These are phyloP conservation scores for Sebastes baramenuke DNA, from an alignment of 2,797 vertebrate genomes.

Conservation along the genomic window DNA sequence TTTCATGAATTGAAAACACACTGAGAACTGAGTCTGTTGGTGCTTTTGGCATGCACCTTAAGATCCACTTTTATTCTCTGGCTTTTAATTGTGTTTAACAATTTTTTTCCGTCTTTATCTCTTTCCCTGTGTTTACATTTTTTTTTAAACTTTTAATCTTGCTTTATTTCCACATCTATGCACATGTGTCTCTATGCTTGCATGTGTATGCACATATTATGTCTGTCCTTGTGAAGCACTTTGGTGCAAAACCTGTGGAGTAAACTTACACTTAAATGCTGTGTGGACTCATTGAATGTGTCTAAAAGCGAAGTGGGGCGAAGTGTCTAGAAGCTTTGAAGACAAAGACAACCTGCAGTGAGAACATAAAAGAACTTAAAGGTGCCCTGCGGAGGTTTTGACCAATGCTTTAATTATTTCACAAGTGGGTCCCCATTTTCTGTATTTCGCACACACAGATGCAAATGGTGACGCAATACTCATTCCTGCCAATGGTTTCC, in stretches of 20 bases:
- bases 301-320: too few relatives aligned
- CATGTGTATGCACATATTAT: not conserved
- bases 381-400: not conserved
- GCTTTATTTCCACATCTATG: not conserved
- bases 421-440: not conserved
- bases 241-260: not conserved
- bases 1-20: too few relatives aligned
- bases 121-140: fast-evolving
- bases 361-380: not conserved
- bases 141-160: not conserved
- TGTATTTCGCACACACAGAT: not conserved
- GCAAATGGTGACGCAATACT: not conserved
- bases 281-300: not conserved
- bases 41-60: not conserved
- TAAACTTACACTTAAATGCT: not conserved
- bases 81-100: too few relatives aligned
- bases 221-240: not conserved
- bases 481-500: not conserved
- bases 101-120: not conserved
- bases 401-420: not conserved
- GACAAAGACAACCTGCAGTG: not conserved
- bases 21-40: not conserved
- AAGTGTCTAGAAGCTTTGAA: too few relatives aligned
- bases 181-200: not conserved
- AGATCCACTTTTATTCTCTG: not conserved